These are phyloP conservation scores for Clarias macrocephalus DNA, from an alignment of 2,113 vertebrate species.

Conservation along the genomic window DNA sequence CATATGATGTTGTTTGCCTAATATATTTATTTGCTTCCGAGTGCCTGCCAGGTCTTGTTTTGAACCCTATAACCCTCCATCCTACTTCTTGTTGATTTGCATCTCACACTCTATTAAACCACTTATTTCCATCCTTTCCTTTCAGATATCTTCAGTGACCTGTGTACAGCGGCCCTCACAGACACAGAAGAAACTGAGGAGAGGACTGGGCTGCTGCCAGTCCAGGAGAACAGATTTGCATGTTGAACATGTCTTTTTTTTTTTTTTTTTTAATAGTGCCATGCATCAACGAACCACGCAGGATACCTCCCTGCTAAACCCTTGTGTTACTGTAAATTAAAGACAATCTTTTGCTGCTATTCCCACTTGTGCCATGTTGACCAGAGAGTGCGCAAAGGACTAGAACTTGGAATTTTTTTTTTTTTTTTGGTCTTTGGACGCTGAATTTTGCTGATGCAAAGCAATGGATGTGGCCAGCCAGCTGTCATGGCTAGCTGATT, in stretches of 20 bases:
- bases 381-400: background rate
- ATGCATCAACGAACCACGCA: conserved; percentile 31
- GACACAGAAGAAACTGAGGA: conserved; percentile 74
- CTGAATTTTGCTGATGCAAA: conserved; percentile 14
- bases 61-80: background rate
- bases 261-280: conserved; percentile 46
- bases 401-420: conserved; percentile 13
- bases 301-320: conserved; percentile 1
- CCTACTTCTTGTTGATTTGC: conserved; percentile 31
- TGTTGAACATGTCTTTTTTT: conserved; percentile 66
- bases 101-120: background rate
- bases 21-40: conserved; percentile 6
- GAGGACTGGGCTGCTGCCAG: conserved; percentile 64
- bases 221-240: conserved; percentile 73
- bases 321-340: conserved; percentile 26
- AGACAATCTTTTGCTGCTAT: conserved; percentile 55
- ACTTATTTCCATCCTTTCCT: conserved; percentile 52
- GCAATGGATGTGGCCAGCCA: conserved; percentile 22
- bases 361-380: conserved; percentile 39
- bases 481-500: conserved; percentile 26
- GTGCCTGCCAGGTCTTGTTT: background rate
- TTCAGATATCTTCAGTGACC: conserved; percentile 79
- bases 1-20: background rate
- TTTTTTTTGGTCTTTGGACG: conserved; percentile 28
- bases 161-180: conserved; percentile 73